Base-by-base conservation (phyloP, 2,113 vertebrate species). In the Rhea americana region DNA sequence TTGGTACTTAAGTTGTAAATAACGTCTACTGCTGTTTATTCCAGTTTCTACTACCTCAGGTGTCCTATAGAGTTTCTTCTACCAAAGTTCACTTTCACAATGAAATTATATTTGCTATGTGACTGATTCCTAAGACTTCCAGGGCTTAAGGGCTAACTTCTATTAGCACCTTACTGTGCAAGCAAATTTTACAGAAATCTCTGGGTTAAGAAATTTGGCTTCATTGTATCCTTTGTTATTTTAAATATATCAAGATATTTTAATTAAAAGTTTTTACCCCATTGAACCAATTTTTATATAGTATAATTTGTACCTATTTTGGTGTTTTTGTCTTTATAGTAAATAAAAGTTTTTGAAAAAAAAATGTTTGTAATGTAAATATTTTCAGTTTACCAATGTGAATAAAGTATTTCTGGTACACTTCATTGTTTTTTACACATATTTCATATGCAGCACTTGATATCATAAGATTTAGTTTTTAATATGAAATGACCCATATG, bases 1-100 rank as follows among this genome's bases (percentile, higher is more conserved):
- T 98, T 98, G 98, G 98, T 99, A 98, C 98, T 98, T 98, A 91
- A 98, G 96, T 98, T 98, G 98, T 98, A 98, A 98, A 98, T 98
- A 98, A 98, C 82, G 97, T 98, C 98, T 98, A 98, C 98, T 99
- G 98, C 98, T 99, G 98, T 98, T 98, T 98, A 98, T 98, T 98
- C 98, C 98, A 98, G 95, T 98, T 98, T 99, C 98, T 98, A 98
- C 98, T 99, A 99, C 98, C 98, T 99, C 98, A 99, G 98, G 98
- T 98, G 98, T 98, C 98, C 98, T 98, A 98, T 98, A 98, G 98
- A 98, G 98, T 98, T 98, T 98, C 98, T 98, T 99, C 98, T 98
- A 98, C 98, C 98, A 99, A 99, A 99, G 98, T 98, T 98, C 98
- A 98, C 98, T 98, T 98, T 98, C 98, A 98, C 97, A 97, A 98